These are phyloP conservation scores for Microtus ochrogaster DNA, from an alignment of 2,113 vertebrate genomes.

Conservation along the genomic window DNA sequence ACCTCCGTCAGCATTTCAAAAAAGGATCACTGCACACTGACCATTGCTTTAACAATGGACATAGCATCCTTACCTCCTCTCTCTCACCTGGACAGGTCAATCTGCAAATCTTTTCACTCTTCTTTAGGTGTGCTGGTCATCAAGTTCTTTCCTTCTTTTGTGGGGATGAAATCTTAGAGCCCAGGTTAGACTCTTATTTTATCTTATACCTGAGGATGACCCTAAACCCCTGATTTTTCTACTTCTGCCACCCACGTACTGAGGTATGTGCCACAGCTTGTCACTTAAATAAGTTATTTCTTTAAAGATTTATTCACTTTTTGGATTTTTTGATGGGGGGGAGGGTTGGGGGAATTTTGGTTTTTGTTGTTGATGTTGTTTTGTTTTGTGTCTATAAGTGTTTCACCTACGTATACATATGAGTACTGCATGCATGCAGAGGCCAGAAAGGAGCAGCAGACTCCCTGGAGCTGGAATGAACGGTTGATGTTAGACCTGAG, in stretches of 20 bases:
- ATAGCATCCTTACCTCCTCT: not conserved
- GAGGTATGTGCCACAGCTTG: not conserved
- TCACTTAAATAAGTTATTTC: not conserved
- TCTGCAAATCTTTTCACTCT: not conserved
- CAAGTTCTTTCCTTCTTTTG: not conserved
- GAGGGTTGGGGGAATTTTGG: no score
- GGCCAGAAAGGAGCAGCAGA: not conserved
- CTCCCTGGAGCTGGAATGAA: not conserved
- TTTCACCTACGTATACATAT: not conserved
- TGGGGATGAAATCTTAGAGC: not conserved
- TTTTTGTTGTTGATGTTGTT: not conserved
- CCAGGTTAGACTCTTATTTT: not conserved
- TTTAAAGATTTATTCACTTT: not conserved
- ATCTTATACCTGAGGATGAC: not conserved
- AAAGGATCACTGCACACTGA: not conserved
- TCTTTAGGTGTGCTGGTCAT: not conserved
- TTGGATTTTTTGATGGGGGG: not conserved
- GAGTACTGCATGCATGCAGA: no score
- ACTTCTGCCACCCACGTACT: not conserved
- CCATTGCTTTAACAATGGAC: not conserved
- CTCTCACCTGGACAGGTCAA: not conserved
- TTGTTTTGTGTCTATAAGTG: not conserved
- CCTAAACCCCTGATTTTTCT: not conserved
- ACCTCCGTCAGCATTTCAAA: not conserved
- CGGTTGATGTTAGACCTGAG: not conserved